Conservation (phyloP, 2,888 invertebrate species). For the Alitta virens region DNA sequence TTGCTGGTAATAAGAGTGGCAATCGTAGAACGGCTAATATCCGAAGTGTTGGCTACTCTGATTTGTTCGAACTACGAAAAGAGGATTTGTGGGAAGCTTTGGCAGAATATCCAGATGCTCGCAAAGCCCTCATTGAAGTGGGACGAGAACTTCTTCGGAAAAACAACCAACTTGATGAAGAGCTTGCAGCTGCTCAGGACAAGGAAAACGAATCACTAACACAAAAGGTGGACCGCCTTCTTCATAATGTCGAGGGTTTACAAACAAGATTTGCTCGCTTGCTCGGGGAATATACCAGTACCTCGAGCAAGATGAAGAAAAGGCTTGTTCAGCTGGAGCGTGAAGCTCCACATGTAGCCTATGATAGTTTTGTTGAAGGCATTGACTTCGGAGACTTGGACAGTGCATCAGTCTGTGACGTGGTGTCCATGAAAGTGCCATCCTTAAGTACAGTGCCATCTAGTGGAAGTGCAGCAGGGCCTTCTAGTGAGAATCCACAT, state of each 20-base stretch:
- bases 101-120: constrained; percentile 59
- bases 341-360: too few relatives aligned
- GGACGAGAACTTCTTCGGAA: constrained; percentile 62
- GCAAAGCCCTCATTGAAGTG: constrained; percentile 53
- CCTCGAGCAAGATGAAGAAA: constrained; percentile 80
- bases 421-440: too few relatives aligned
- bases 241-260: constrained; percentile 71
- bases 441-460: too few relatives aligned
- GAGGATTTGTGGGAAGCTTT: constrained; percentile 84
- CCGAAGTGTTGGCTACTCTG: constrained; percentile 70
- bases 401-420: too few relatives aligned
- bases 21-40: constrained; percentile 93
- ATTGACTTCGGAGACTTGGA: too few relatives aligned
- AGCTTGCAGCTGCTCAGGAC: constrained; percentile 31
- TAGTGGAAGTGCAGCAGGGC: too few relatives aligned
- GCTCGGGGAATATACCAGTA: constrained; percentile 79
- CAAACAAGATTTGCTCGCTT: constrained; percentile 78
- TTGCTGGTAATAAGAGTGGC: constrained; percentile 81
- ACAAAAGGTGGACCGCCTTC: constrained; percentile 76
- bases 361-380: too few relatives aligned
- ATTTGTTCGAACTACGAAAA: constrained; percentile 89
- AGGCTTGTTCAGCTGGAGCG: constrained; percentile 62
- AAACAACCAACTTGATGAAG: constrained; percentile 60
- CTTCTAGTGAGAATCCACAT: too few relatives aligned
- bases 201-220: constrained; percentile 65